Base-by-base conservation (phyloP, 1,140 invertebrate genomes). In the Apocrypta bakeri region DNA sequence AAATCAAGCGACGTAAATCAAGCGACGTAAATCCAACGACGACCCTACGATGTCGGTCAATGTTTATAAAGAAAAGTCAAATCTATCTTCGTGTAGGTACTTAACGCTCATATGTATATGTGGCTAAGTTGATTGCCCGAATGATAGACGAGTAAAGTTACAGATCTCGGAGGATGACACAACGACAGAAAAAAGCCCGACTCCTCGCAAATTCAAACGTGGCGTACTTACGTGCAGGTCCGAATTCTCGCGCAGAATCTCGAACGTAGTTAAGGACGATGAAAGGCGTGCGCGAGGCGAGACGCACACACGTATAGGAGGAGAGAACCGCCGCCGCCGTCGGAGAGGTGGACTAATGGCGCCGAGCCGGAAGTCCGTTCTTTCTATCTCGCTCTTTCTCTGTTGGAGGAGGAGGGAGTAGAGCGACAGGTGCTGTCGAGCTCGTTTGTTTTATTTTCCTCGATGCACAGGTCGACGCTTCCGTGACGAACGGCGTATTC, bases 321-420 rank as follows among this genome's bases (percentile, higher is more conserved):
- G 69, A 61, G 73, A 69, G 73, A 82, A 71, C 37, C 42, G 68
- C 73, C 64, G 73, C 72, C 71, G 33, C 33, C 9, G 63, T 73
- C 73, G 42, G 64, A 71, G 40, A 76, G 17, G 64, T 76, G 61
- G 80, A 81, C 80, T 31, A 76, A 76, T 82, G 73, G 80, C 80
- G 80, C 48, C 21, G 29, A 27, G 37, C 80, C 80, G 80, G 80
- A 82, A 82, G 64, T 61, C 42, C 29, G 40, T 21, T 81, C 12
- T 14, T 56, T 73, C 11, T 64, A 1, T 72, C 68, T 81, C 77
- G 0, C 79, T 73, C 78, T n/a, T 27, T 2, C n/a, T 1, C n/a
- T 12, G 63, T 37, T 29, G 63, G 63, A 29, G 17, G 63, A 25
- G 25, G 8, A 25, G 63, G 63, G 11, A 9, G 8, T 14, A 3